Evolutionary conservation across 2,797 vertebrate species (phyloP).

Genomic region (Crocodylus rhombifer): DNA sequence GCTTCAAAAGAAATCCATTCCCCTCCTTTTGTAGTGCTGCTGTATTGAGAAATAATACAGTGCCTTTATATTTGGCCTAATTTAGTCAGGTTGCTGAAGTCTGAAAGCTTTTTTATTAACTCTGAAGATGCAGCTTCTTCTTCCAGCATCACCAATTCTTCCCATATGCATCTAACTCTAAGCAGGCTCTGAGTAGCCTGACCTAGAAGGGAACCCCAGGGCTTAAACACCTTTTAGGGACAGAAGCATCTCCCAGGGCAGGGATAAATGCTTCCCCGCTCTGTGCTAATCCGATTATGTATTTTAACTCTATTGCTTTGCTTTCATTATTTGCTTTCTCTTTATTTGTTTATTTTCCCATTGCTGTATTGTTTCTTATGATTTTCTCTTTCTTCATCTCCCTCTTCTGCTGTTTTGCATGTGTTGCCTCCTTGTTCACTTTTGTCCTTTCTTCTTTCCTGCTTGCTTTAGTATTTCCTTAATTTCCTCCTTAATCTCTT

Average conservation of each 20-base stretch:
- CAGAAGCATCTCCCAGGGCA: neutral
- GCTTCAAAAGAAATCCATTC: constrained; percentile 79
- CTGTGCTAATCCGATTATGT: constrained; percentile 4
- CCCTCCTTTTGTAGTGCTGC: constrained; percentile 72
- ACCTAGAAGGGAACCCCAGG: neutral
- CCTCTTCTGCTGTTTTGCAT: neutral
- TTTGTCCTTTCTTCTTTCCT: constrained; percentile 13
- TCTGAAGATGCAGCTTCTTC: constrained; percentile 8
- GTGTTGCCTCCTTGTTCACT: neutral
- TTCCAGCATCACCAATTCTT: accelerated
- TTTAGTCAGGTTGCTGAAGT: constrained; percentile 69
- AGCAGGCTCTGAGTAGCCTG: constrained; percentile 1
- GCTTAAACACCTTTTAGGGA: accelerated
- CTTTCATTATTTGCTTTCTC: constrained; percentile 21
- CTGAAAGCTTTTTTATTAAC: constrained; percentile 72
- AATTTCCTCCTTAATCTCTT: neutral
- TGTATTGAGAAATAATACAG: constrained; percentile 75
- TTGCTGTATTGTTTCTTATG: neutral
- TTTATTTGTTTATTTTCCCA: neutral
- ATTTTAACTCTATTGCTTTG: constrained; percentile 49
- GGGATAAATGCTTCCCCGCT: neutral
- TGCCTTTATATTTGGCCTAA: constrained; percentile 77
- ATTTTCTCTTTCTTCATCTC: neutral
- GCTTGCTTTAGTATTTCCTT: neutral
- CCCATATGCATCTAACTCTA: accelerated